phyloP scores from a whole-genome alignment of 2,888 invertebrate genomes.

The Elmis aenea region DNA sequence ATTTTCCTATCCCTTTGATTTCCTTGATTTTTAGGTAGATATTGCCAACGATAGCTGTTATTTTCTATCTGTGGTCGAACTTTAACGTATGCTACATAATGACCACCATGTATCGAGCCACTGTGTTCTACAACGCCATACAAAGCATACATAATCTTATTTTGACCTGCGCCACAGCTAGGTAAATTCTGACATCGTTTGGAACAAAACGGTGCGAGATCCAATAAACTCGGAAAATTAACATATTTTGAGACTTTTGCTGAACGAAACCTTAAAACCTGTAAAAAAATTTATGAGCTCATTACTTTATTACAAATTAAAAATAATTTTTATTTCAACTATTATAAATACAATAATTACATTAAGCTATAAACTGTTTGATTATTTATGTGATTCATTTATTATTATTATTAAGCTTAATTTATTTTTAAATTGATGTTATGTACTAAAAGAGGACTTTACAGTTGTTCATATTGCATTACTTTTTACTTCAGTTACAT shows the following conservation, averaged over 20 bases:
- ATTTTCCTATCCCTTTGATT: constrained; percentile 42
- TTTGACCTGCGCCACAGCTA: constrained; percentile 40
- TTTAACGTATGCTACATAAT: constrained; percentile 94
- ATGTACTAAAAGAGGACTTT: no score
- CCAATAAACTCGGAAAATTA: constrained; percentile 77
- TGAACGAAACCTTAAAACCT: constrained; percentile 54
- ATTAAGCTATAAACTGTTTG: constrained; percentile 1
- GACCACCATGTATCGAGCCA: constrained; percentile 83
- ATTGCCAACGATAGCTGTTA: constrained; percentile 68
- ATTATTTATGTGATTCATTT: no score
- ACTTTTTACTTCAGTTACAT: no score
- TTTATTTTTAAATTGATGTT: no score
- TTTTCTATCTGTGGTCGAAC: constrained; percentile 60
- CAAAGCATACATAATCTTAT: constrained; percentile 70
- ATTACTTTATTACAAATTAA: background rate
- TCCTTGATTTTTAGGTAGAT: constrained; percentile 54
- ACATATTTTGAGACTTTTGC: constrained; percentile 80
- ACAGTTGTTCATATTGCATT: no score
- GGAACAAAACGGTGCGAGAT: constrained; percentile 88
- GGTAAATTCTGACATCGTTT: constrained; percentile 57
- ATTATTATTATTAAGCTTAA: no score
- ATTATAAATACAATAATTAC: background rate
- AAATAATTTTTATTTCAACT: no score
- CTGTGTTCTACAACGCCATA: constrained; percentile 96
- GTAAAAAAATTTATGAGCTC: no score